Evolutionary conservation across 2,113 vertebrate genomes (phyloP), one percentile per base, ranked within the genome.

Genomic region (Noctilio leporinus): DNA sequence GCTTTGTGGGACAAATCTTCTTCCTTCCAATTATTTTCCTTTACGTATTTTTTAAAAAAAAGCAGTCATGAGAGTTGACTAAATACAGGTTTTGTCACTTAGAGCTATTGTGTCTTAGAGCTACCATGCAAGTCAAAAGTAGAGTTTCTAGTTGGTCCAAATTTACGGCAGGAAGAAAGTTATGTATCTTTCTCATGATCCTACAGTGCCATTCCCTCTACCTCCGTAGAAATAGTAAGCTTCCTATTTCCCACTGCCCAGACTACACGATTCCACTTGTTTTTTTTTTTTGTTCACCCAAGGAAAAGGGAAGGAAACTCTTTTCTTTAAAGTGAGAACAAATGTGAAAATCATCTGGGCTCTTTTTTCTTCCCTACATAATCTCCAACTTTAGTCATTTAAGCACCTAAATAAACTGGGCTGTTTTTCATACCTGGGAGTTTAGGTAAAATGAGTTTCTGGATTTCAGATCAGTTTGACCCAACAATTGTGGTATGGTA

Each of bases 291-390:
- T 19, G 51, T 43, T 91, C 35, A 84, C 1, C 2, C 15, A 51
- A 76, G n/a, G 40, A 45, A 47, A 62, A 89, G 45, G 1, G 40
- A 65, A 88, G 2, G 45, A 1, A 7, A 0, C 3, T 16, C 6
- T 86, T 38, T 67, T 75, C 24, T 28, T 35, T 43, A 70, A 89
- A 69, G 30, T n/a, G 51, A 51, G 57, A 80, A 83, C 24, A 86
- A 33, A 55, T 5, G 22, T 76, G 83, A 72, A 75, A 59, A 80
- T 43, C 30, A 28, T 2, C n/a, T 51, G 47, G 28, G 30, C 19
- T 76, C 45, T 49, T 85, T 76, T 30, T 12, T 12, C 17, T 57
- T 55, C 10, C 30, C 38, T 2, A 3, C 5, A 43, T 30, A n/a
- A 83, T 40, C 35, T 16, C 26, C 33, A 81, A 53, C 45, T 55